Percentiles rank a stretch among this genome's conserved stretches.
Evolutionary conservation across 2,888 invertebrate species (phyloP).

Genomic region (Anthophora plumipes): DNA sequence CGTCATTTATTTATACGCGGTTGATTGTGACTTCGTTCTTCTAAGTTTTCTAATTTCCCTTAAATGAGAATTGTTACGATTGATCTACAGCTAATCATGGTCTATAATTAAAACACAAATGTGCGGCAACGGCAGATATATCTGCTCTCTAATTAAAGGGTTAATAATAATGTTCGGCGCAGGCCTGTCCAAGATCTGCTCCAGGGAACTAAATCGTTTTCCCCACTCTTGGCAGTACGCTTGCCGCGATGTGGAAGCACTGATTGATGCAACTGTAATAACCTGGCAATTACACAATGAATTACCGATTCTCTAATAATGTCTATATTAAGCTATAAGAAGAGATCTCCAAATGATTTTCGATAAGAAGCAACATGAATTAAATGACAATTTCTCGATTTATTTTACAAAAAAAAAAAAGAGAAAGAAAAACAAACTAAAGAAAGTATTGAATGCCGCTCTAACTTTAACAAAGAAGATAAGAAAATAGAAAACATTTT

Average conservation of each 20-base stretch:
- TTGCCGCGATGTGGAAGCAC: neutral
- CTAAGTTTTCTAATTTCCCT: neutral
- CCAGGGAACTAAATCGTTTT: neutral
- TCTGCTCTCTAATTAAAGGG: constrained; percentile 29
- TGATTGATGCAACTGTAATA: constrained; percentile 23
- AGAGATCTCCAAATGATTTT: neutral
- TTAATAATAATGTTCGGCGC: constrained; percentile 14
- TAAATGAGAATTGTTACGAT: neutral
- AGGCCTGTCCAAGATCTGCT: constrained; percentile 1
- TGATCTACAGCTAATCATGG: constrained; percentile 2
- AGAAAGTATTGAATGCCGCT: too few relatives aligned
- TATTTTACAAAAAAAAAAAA: neutral
- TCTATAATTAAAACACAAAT: constrained; percentile 23
- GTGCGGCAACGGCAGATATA: constrained; percentile 5
- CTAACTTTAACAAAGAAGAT: too few relatives aligned
- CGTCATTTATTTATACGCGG: neutral
- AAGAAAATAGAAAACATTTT: too few relatives aligned
- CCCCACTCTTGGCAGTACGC: neutral
- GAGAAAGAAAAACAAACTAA: too few relatives aligned
- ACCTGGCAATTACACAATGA: constrained; percentile 20
- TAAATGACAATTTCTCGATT: neutral
- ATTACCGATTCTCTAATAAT: constrained; percentile 15
- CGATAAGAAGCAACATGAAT: neutral
- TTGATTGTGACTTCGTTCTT: neutral
- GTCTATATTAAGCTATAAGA: neutral